These are phyloP conservation scores for Myiotriccus ornatus DNA, from an alignment of 2,797 vertebrate species.

Conservation along the genomic window DNA sequence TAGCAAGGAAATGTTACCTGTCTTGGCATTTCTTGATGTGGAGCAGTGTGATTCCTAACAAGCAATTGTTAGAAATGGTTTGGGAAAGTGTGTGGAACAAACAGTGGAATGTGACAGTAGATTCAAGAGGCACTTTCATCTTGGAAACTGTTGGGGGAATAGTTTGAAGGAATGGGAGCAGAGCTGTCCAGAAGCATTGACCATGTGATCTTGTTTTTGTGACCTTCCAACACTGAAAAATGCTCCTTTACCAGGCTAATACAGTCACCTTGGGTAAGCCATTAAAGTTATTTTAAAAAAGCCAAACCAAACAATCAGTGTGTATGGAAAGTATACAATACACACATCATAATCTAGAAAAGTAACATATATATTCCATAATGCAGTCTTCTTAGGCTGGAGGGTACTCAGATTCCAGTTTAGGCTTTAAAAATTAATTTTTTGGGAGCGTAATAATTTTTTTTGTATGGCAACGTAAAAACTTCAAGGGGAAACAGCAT, in stretches of 20 bases:
- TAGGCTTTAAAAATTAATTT: neutral
- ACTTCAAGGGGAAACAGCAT: neutral
- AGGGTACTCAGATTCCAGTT: neutral
- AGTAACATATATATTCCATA: neutral
- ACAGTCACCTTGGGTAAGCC: neutral
- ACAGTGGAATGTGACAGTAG: neutral
- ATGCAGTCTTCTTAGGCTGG: neutral
- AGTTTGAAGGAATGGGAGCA: neutral
- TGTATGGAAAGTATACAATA: neutral
- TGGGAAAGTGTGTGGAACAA: neutral
- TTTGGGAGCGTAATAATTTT: neutral
- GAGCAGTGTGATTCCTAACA: neutral
- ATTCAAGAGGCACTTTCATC: neutral
- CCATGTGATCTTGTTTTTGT: neutral
- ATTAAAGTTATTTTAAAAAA: neutral
- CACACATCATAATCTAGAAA: fast-evolving
- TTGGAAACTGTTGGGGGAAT: neutral
- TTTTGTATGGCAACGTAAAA: neutral
- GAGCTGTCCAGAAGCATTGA: neutral
- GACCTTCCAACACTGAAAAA: neutral
- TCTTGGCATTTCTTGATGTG: neutral
- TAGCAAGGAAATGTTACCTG: neutral
- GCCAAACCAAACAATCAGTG: neutral
- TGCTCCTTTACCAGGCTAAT: neutral
- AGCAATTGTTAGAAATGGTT: neutral